These are phyloP conservation scores for Lepus timidus DNA, from an alignment of 2,113 vertebrate species.

Conservation along the genomic window DNA sequence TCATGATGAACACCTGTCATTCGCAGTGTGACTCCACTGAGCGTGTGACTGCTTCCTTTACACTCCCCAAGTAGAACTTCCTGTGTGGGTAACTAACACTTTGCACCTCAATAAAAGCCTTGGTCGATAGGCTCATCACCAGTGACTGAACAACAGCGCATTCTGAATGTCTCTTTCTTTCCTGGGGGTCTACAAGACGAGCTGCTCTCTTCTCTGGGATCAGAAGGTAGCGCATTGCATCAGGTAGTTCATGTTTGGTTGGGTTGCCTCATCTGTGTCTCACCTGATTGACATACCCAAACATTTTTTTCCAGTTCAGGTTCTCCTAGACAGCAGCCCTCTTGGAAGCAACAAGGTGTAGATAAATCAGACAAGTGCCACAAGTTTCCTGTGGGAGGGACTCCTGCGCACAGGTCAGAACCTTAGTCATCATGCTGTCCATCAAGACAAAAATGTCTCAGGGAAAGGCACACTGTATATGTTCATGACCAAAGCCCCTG, in stretches of 20 bases:
- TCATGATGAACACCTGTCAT: neutral
- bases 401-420: neutral
- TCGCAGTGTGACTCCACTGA: too few relatives aligned
- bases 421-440: neutral
- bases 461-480: neutral
- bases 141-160: accelerated
- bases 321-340: neutral
- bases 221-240: neutral
- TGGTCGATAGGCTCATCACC: accelerated
- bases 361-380: neutral
- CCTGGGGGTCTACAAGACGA: accelerated
- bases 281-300: too few relatives aligned
- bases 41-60: neutral
- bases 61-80: neutral
- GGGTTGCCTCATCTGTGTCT: neutral
- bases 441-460: neutral
- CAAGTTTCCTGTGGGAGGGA: neutral
- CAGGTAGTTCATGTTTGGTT: neutral
- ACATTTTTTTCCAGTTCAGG: neutral
- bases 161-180: accelerated
- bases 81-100: neutral
- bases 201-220: neutral
- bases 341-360: neutral
- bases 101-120: neutral
- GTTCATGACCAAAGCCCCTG: neutral